Percentiles rank a stretch among this genome's conserved stretches.
Evolutionary conservation across 2,888 invertebrate genomes (phyloP).

Genomic region (Philaethria dido): DNA sequence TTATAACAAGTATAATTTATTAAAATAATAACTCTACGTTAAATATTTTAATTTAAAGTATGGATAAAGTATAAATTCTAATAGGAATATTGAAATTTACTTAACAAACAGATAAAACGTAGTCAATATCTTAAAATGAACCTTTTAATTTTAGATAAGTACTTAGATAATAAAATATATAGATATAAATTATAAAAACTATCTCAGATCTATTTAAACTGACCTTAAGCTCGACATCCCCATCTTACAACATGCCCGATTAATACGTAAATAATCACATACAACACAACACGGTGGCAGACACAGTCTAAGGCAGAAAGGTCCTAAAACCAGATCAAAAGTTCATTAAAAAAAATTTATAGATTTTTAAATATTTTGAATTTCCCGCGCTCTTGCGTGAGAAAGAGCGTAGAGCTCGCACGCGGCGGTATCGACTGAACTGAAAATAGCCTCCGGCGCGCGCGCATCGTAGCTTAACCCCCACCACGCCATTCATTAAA

Average conservation of each 20-base stretch:
- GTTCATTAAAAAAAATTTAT: constrained; percentile 9
- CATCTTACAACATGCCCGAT: constrained; percentile 75
- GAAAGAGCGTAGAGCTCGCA: constrained; percentile 52
- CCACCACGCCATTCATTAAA: constrained; percentile 78
- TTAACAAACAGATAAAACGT: background rate
- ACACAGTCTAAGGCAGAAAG: constrained; percentile 50
- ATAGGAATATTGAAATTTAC: background rate
- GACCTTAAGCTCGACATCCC: constrained; percentile 71
- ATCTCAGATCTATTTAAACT: too few species aligned
- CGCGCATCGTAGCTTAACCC: constrained; percentile 56
- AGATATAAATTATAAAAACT: too few species aligned
- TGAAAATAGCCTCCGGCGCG: constrained; percentile 65
- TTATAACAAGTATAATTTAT: background rate
- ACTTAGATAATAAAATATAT: background rate
- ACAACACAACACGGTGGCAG: constrained; percentile 61
- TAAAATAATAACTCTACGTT: background rate
- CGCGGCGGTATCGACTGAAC: constrained; percentile 62
- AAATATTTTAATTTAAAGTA: background rate
- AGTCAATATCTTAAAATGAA: too few species aligned
- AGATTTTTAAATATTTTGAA: constrained; percentile 54
- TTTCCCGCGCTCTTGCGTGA: constrained; percentile 62
- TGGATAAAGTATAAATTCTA: background rate
- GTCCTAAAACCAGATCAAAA: constrained; percentile 37
- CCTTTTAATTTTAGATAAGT: too few species aligned
- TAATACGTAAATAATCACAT: constrained; percentile 51